Evolutionary conservation across 1,140 invertebrate species (phyloP), one percentile per base, ranked within the genome.

Genomic region (Olivierus martensii): DNA sequence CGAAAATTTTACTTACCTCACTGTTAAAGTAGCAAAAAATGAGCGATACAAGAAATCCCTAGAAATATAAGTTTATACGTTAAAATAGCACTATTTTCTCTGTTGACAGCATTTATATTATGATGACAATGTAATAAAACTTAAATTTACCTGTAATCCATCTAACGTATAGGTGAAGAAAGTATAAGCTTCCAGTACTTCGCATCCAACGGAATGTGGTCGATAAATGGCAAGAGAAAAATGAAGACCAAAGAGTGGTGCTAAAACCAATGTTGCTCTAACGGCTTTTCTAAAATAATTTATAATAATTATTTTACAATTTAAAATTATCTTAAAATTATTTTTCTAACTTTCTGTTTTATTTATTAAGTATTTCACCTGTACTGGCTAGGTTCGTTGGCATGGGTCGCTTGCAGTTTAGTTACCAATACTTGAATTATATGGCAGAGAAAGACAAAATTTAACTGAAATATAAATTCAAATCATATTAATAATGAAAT

Each of bases 201-300:
- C 56, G 52, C 70, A 71, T 21, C 56, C 55, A 10, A 58, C 61
- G 1, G 55, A 49, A 0, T 51, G 53, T 1, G 70, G 68, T 34
- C 75, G 61, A 61, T 77, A 77, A 35, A 76, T 70, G 21, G 73
- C 73, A 4, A 78, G 61, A 14, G 72, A 61, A 45, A 75, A 70
- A 52, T 79, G 77, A 11, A 78, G 67, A 4, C 77, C 77, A 61
- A 79, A 78, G 28, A 79, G 63, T 2, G 77, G 76, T 35, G 78
- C 67, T 36, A 79, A 62, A 34, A 79, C 68, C 47, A 76, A 60
- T 2, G 76, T 77, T 1, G 75, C 77, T 35, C 74, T 67, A 14
- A 78, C 69, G 5, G 75, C 75, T 65, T 75, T 73, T 60, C 76
- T 77, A 59, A 21, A 59, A 35, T 2, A 51, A 59, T 10, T 50